Percentiles rank a stretch among this genome's conserved stretches.
These are phyloP conservation scores for Anoplopoma fimbria DNA, from an alignment of 2,113 vertebrate species.

Conservation along the genomic window DNA sequence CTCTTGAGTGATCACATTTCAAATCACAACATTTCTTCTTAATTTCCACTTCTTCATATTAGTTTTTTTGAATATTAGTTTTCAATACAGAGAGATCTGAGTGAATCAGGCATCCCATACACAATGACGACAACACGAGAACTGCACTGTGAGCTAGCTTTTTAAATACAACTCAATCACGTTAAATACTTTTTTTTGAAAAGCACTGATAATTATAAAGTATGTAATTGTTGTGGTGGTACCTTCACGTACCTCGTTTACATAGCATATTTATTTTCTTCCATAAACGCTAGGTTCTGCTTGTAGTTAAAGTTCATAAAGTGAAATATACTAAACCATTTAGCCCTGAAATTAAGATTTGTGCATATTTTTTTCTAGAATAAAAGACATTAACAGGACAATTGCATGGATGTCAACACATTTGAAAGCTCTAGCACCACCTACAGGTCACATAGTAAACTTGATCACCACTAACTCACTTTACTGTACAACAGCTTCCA, in stretches of 20 bases:
- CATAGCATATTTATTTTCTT: not conserved
- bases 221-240: not conserved
- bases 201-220: not conserved
- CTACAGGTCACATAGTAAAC: not conserved
- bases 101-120: not conserved
- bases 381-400: too few relatives aligned
- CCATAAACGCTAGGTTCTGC: not conserved
- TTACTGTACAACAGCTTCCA: too few relatives aligned
- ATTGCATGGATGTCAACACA: not conserved
- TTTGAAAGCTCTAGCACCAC: conserved; percentile 15
- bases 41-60: not conserved
- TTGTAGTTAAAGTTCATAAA: not conserved
- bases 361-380: not conserved
- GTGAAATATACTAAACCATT: not conserved
- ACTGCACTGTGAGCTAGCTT: not conserved
- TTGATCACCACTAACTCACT: not conserved
- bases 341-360: not conserved
- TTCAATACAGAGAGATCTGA: not conserved
- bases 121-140: not conserved
- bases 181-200: not conserved
- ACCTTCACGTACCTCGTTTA: not conserved
- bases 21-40: not conserved
- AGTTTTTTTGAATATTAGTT: not conserved
- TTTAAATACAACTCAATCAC: not conserved
- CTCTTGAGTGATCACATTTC: not conserved